Conservation (phyloP, 2,888 invertebrate genomes). For the Aplocera efformata region DNA sequence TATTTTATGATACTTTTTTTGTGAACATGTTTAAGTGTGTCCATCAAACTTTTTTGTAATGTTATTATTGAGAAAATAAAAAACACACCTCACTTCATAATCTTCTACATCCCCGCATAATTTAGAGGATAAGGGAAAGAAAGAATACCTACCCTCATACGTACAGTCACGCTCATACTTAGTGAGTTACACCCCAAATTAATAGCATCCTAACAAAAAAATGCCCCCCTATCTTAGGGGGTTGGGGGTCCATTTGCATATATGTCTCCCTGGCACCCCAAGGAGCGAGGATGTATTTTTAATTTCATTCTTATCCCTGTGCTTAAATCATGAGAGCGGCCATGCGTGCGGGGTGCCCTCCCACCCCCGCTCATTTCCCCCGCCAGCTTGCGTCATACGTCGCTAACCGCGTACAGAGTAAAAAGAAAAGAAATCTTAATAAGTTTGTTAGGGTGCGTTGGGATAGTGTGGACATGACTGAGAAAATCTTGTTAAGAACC, state of each 20-base stretch:
- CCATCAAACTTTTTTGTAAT: too few species aligned
- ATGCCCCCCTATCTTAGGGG: constrained; percentile 73
- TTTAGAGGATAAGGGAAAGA: constrained; percentile 67
- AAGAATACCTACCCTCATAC: constrained; percentile 49
- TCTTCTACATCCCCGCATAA: constrained; percentile 64
- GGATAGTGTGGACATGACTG: constrained; percentile 47
- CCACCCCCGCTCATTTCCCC: constrained; percentile 38
- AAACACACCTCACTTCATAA: constrained; percentile 71
- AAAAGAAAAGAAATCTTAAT: constrained; percentile 81
- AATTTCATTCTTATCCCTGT: constrained; percentile 81
- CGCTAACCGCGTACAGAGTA: constrained; percentile 79
- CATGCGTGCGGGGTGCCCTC: constrained; percentile 72
- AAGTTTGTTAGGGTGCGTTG: constrained; percentile 77
- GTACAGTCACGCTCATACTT: constrained; percentile 56
- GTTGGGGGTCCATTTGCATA: constrained; percentile 75
- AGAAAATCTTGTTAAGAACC: neutral
- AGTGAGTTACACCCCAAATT: constrained; percentile 78
- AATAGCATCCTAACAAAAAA: constrained; percentile 80
- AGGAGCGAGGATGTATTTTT: constrained; percentile 80
- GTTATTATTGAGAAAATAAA: too few species aligned
- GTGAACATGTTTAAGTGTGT: too few species aligned
- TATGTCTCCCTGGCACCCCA: constrained; percentile 78
- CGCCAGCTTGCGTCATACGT: constrained; percentile 79
- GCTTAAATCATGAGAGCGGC: constrained; percentile 81
- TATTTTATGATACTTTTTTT: too few species aligned